These are phyloP conservation scores for Maniola hyperantus DNA, from an alignment of 2,888 invertebrate genomes.

Conservation along the genomic window DNA sequence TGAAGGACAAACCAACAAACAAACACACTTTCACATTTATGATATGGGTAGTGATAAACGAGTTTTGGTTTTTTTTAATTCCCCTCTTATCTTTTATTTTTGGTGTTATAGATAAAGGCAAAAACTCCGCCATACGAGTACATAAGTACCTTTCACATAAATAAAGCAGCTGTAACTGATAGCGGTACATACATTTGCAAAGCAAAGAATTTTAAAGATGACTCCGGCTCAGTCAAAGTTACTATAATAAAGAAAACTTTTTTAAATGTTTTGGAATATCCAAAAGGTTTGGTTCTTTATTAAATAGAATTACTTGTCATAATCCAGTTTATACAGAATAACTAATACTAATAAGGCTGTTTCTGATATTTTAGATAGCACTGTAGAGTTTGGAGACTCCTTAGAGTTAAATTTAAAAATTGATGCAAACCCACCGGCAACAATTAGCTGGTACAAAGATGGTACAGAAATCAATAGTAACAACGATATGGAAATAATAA, in stretches of 20 bases:
- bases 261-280: conserved; percentile 39
- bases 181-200: conserved; percentile 53
- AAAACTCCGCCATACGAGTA: conserved; percentile 52
- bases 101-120: conserved; percentile 38
- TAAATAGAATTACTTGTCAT: too few relatives aligned
- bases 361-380: conserved; percentile 42
- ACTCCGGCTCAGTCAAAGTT: conserved; percentile 40
- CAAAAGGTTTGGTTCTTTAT: conserved; percentile 17
- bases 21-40: too few relatives aligned
- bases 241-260: conserved; percentile 34
- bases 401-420: conserved; percentile 47
- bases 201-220: conserved; percentile 49
- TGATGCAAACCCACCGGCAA: conserved; percentile 50
- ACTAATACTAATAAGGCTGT: not conserved
- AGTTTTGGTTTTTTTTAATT: too few relatives aligned
- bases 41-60: too few relatives aligned
- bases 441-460: conserved; percentile 49
- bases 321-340: too few relatives aligned
- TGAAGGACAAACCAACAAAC: too few relatives aligned
- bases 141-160: conserved; percentile 49
- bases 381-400: conserved; percentile 45
- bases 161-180: conserved; percentile 42
- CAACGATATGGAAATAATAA: conserved; percentile 37
- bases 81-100: not conserved
- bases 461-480: conserved; percentile 37